Conservation (phyloP, 2,888 invertebrate species). For the Trimorus sp. region DNA sequence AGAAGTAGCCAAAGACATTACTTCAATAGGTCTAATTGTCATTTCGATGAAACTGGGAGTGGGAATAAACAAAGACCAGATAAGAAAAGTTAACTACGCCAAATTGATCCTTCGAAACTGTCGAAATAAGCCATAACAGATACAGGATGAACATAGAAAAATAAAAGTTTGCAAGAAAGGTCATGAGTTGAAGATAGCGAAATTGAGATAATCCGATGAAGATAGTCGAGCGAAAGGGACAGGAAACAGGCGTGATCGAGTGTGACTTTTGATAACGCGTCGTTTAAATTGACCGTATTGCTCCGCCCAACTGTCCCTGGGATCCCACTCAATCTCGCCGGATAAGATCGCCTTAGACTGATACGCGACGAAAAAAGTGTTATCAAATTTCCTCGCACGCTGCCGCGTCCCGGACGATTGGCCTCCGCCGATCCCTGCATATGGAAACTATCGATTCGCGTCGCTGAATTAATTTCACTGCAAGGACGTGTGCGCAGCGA, state of each 20-base stretch:
- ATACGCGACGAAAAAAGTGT: conserved; percentile 31
- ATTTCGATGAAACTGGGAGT: no score
- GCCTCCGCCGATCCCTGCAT: conserved; percentile 28
- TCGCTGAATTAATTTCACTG: conserved; percentile 46
- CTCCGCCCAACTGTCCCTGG: neutral
- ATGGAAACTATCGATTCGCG: conserved; percentile 54
- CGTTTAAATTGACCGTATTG: neutral
- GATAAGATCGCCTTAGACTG: conserved; percentile 21
- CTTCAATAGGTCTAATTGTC: no score
- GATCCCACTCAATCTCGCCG: conserved; percentile 10
- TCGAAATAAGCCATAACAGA: no score
- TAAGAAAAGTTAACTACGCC: no score
- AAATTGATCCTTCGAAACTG: no score
- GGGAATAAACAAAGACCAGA: no score
- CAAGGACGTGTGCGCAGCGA: conserved; percentile 25
- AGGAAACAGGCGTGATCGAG: neutral
- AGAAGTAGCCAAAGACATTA: no score
- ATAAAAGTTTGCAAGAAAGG: no score
- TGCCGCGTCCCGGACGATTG: conserved; percentile 30
- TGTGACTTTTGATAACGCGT: neutral
- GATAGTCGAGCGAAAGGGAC: neutral
- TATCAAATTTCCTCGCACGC: conserved; percentile 37
- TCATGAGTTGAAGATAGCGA: no score
- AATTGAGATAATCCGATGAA: no score
- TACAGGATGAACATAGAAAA: no score